These are phyloP conservation scores for Acanthacorydalis orientalis DNA, from an alignment of 2,888 invertebrate species.

Conservation along the genomic window DNA sequence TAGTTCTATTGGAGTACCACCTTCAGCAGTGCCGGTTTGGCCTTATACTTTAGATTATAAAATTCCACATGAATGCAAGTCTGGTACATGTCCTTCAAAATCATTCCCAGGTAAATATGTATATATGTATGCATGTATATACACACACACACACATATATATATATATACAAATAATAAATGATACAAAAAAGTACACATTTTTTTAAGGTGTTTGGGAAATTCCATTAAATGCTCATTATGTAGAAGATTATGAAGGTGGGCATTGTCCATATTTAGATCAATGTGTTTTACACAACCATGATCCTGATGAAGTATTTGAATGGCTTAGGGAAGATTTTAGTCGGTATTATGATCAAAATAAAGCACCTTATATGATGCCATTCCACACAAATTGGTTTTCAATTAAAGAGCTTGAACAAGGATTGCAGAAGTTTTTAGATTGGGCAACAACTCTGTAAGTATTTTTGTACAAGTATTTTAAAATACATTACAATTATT, in stretches of 20 bases:
- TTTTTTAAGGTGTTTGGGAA: conserved; percentile 65
- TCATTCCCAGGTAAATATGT: conserved; percentile 57
- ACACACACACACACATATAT: neutral
- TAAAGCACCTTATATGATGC: conserved; percentile 85
- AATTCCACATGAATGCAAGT: conserved; percentile 84
- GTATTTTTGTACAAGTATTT: conserved; percentile 16
- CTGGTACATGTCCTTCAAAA: conserved; percentile 79
- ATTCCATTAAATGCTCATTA: conserved; percentile 81
- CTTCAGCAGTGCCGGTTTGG: conserved; percentile 68
- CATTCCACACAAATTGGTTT: conserved; percentile 95
- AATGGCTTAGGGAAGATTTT: conserved; percentile 85
- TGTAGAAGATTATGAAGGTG: conserved; percentile 75
- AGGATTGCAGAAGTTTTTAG: conserved; percentile 72
- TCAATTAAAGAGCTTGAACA: conserved; percentile 67
- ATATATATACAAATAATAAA: neutral
- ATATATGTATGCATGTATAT: neutral
- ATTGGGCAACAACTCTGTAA: conserved; percentile 60
- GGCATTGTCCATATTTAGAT: conserved; percentile 82
- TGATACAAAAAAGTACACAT: neutral
- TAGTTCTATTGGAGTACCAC: conserved; percentile 78
- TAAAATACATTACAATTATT: neutral
- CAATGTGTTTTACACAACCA: conserved; percentile 84
- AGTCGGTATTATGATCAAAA: conserved; percentile 71
- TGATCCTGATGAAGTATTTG: conserved; percentile 54
- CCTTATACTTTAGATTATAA: conserved; percentile 89